Conservation (phyloP, 2,888 invertebrate species). For the Spodoptera exigua region DNA sequence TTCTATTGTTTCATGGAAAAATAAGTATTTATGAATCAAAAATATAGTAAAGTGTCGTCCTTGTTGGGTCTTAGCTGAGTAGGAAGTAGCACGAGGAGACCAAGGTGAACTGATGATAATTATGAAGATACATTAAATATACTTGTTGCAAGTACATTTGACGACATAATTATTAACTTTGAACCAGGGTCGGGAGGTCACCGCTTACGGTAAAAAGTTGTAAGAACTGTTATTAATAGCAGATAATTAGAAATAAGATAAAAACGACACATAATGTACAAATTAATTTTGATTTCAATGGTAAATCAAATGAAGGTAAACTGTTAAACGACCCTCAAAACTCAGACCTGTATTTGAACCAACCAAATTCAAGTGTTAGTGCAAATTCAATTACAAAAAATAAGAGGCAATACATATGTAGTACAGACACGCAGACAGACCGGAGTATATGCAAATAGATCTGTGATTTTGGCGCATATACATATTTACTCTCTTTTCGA, state of each 20-base stretch:
- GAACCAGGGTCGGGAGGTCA: conserved; percentile 57
- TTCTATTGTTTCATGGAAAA: conserved; percentile 61
- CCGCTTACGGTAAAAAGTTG: conserved; percentile 48
- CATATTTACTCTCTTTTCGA: too few species aligned
- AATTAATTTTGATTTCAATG: conserved; percentile 9
- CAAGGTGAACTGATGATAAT: conserved; percentile 68
- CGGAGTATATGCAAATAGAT: too few species aligned
- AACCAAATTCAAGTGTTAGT: conserved; percentile 22
- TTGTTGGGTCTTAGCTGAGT: conserved; percentile 45
- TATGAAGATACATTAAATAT: conserved; percentile 61
- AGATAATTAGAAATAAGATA: conserved; percentile 19
- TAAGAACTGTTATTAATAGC: conserved; percentile 51
- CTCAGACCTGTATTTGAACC: background rate
- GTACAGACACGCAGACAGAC: too few species aligned
- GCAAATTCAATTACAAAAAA: too few species aligned
- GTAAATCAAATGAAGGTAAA: conserved; percentile 8
- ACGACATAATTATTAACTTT: conserved; percentile 65
- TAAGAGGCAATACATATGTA: too few species aligned
- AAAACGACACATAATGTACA: conserved; percentile 6
- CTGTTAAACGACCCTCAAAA: background rate
- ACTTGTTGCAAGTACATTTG: conserved; percentile 52
- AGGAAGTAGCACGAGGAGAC: conserved; percentile 61
- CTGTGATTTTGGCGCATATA: too few species aligned
- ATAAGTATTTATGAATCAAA: conserved; percentile 57
- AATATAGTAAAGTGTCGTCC: conserved; percentile 51